These are phyloP conservation scores for Sitta carolinensis DNA, from an alignment of 2,797 vertebrate species.

Conservation along the genomic window DNA sequence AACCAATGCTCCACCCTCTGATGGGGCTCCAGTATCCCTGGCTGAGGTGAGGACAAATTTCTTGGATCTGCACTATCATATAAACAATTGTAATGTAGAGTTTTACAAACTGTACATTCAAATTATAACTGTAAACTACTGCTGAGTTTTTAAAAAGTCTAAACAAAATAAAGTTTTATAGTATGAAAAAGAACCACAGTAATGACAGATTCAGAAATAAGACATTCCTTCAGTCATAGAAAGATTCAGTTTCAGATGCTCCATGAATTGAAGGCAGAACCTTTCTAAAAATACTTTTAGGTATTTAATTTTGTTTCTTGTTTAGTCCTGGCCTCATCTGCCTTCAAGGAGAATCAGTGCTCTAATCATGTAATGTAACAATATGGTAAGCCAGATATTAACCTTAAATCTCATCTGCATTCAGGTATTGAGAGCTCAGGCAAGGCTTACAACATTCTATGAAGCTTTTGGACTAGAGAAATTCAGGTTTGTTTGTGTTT, in stretches of 20 bases:
- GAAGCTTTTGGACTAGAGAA: constrained; percentile 85
- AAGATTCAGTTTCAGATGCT: neutral
- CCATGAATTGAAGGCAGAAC: neutral
- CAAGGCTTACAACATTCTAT: constrained; percentile 89
- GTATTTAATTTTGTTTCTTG: neutral
- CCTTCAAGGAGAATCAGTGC: neutral
- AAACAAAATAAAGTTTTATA: neutral
- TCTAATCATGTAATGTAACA: neutral
- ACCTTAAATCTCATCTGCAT: neutral
- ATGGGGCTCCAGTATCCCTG: constrained; percentile 48
- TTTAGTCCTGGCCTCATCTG: neutral
- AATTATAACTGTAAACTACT: neutral
- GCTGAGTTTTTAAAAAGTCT: neutral
- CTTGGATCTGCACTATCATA: neutral
- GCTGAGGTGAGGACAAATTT: constrained; percentile 67
- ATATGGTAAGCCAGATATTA: neutral
- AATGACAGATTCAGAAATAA: neutral
- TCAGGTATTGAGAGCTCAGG: constrained; percentile 86
- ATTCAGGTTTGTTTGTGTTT: constrained; percentile 84
- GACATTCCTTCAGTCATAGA: neutral
- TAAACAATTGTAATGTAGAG: neutral
- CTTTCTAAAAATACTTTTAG: neutral
- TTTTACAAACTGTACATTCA: neutral
- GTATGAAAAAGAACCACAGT: neutral
- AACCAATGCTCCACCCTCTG: constrained; percentile 4